A percentile compares a stretch with the other conserved stretches of the same genome.
phyloP scores from a whole-genome alignment of 2,888 invertebrate genomes.

The Limenitis camilla region DNA sequence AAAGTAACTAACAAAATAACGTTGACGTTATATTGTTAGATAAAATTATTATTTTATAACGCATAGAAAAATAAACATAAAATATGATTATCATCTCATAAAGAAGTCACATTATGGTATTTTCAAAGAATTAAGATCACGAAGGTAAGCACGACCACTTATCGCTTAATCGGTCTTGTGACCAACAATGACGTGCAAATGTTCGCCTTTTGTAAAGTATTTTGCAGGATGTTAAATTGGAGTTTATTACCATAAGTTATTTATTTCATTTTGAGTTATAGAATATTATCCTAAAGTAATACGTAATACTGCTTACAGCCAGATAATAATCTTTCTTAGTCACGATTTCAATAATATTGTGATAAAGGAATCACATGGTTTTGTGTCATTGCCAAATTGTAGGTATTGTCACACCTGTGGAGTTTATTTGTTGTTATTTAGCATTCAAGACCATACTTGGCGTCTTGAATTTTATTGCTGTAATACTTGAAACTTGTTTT shows the following conservation, averaged over 20 bases:
- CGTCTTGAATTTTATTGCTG: slow-evolving; percentile 11
- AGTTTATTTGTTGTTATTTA: slow-evolving; percentile 18
- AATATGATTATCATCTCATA: too few relatives aligned
- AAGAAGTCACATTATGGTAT: too few relatives aligned
- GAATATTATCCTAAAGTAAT: slow-evolving; percentile 34
- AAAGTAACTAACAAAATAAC: too few relatives aligned
- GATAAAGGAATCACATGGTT: slow-evolving; percentile 59
- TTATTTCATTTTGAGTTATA: slow-evolving; percentile 13
- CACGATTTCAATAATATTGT: slow-evolving; percentile 50
- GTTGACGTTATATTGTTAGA: too few relatives aligned
- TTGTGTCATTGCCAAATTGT: slow-evolving; percentile 25
- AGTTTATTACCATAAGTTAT: slow-evolving; percentile 11
- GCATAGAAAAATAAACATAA: too few relatives aligned
- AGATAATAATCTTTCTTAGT: slow-evolving; percentile 56
- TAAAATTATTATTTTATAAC: too few relatives aligned
- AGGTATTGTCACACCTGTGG: slow-evolving; percentile 16
- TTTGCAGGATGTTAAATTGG: slow-evolving; percentile 10
- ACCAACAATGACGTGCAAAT: slow-evolving; percentile 5
- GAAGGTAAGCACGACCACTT: slow-evolving; percentile 1
- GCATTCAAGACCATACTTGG: slow-evolving; percentile 20
- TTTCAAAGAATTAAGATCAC: not conserved
- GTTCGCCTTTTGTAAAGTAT: slow-evolving; percentile 3
- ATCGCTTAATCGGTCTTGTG: slow-evolving; percentile 14
- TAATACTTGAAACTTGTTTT: slow-evolving; percentile 17
- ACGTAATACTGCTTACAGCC: slow-evolving; percentile 28